Evolutionary conservation across 2,797 vertebrate genomes (phyloP).

Genomic region (Aratinga solstitialis): DNA sequence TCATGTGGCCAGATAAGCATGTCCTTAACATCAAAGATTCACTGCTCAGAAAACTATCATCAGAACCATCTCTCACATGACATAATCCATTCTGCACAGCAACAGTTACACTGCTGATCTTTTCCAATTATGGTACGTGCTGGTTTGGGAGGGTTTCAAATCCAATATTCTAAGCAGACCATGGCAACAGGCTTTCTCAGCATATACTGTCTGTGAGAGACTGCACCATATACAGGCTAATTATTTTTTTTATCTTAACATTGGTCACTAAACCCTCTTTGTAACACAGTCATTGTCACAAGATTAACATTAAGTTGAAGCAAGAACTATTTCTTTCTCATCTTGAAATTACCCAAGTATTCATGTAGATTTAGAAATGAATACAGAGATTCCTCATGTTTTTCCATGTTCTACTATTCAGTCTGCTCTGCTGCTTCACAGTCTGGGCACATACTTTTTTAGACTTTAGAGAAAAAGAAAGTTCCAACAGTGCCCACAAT

Average conservation of each 20-base stretch:
- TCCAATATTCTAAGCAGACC: neutral
- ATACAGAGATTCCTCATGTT: neutral
- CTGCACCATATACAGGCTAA: neutral
- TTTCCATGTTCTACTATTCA: neutral
- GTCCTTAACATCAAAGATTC: neutral
- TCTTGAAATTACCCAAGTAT: neutral
- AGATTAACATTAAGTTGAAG: neutral
- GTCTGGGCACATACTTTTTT: neutral
- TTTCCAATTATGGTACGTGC: neutral
- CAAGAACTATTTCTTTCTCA: neutral
- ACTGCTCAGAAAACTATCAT: neutral
- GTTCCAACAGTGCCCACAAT: conserved; percentile 21
- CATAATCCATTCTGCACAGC: neutral
- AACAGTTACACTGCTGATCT: neutral
- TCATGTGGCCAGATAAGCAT: neutral
- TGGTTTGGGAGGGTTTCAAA: neutral
- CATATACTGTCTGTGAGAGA: neutral
- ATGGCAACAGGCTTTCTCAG: neutral
- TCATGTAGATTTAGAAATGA: neutral
- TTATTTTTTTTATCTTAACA: neutral
- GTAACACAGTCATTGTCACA: neutral
- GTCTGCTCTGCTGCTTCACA: neutral
- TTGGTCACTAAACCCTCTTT: neutral
- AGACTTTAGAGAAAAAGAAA: conserved; percentile 33
- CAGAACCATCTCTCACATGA: neutral